Evolutionary conservation across 1,140 invertebrate species (phyloP), one percentile per base, ranked within the genome.

Genomic region (Leptinotarsa defecta): DNA sequence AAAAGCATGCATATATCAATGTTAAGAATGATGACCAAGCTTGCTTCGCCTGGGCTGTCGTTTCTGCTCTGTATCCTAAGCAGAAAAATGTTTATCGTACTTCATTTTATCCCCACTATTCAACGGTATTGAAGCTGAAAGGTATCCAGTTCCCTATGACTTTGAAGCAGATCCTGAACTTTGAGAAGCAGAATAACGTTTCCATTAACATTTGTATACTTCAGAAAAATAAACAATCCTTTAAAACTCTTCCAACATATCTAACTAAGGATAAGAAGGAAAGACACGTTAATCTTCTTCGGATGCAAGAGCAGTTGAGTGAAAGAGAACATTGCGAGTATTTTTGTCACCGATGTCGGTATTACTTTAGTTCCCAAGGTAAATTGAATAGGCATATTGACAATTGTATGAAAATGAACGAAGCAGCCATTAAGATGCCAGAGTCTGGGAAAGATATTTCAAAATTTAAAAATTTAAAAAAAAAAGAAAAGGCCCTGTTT

Each of bases 401-500:
- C 3, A 19, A 64, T 62, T 78, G 77, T 70, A 49, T 63, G 24
- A 43, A 73, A 64, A 22, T 76, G 34, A 78, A 75, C 62, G 68
- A 73, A 48, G 73, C 27, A 17, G 76, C 77, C 73, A 72, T 81
- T 8, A 69, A 78, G 24, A 78, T 81, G 27, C 75, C 78, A 71
- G n/a, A 75, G 75, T n/a, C 68, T 20, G 20, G 20, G 20, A 20
- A 20, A 20, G 20, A 20, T 20, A 20, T 20, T 20, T 20, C 1
- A 1, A 20, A 20, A 20, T 20, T 20, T 20, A 20, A 20, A 72
- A 67, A 72, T 20, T 20, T 1, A 20, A 72, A 67, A 72, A 49
- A 76, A 13, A 71, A 76, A 78, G 73, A 81, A 78, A 71, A 73
- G 68, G 71, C 81, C 65, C 80, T 79, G 48, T 83, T 86, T 75